phyloP scores from a whole-genome alignment of 2,113 vertebrate genomes.

The Chaetops frenatus region DNA sequence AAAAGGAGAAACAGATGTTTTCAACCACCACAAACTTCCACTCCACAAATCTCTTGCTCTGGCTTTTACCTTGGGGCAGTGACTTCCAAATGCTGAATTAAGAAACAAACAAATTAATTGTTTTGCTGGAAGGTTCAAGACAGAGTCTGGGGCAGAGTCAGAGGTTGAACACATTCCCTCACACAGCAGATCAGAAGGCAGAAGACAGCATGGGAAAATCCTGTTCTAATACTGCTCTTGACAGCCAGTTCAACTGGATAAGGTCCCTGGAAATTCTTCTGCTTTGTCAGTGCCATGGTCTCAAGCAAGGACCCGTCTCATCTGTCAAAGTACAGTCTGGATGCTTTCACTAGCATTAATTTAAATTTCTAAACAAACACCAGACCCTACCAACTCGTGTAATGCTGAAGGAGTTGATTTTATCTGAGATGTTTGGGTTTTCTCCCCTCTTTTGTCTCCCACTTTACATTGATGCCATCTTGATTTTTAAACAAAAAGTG shows the following conservation, averaged over 20 bases:
- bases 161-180: neutral
- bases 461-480: neutral
- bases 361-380: slow-evolving; percentile 5
- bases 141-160: neutral
- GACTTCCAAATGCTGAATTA: neutral
- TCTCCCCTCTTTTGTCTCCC: neutral
- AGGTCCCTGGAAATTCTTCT: neutral
- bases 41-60: neutral
- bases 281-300: neutral
- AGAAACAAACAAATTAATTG: neutral
- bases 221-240: neutral
- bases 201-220: neutral
- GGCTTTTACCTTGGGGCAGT: neutral
- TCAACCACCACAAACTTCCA: neutral
- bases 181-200: neutral
- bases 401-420: neutral
- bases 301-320: neutral
- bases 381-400: neutral
- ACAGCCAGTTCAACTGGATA: neutral
- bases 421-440: neutral
- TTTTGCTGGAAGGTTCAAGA: neutral
- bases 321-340: neutral
- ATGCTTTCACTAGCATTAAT: neutral
- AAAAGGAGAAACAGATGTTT: slow-evolving; percentile 30
- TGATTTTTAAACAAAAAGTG: neutral